Evolutionary conservation across 2,888 invertebrate genomes (phyloP).

Genomic region (Atrina japonica): DNA sequence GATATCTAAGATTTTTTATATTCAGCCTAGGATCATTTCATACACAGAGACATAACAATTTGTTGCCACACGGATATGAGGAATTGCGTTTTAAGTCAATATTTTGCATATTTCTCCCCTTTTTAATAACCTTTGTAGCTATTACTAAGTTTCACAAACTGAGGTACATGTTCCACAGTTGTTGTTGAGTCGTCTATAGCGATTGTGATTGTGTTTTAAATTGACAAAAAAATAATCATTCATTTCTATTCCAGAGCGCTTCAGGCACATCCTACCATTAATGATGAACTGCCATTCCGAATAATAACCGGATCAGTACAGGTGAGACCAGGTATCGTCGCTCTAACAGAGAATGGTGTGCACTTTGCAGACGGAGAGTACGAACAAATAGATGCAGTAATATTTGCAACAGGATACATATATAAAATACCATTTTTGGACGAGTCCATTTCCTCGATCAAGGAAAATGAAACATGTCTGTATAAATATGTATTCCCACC

Average conservation of each 20-base stretch:
- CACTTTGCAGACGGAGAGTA: slow-evolving; percentile 74
- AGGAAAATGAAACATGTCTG: slow-evolving; percentile 76
- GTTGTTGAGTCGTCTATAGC: no score
- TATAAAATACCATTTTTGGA: slow-evolving; percentile 78
- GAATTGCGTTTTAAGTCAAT: no score
- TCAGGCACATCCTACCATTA: slow-evolving; percentile 79
- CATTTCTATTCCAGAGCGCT: slow-evolving; percentile 61
- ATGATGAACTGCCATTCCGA: slow-evolving; percentile 81
- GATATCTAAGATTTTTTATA: no score
- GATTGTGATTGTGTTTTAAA: no score
- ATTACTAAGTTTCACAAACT: no score
- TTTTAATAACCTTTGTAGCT: no score
- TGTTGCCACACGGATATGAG: no score
- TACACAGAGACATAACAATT: no score
- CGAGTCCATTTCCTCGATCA: slow-evolving; percentile 59
- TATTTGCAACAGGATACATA: slow-evolving; percentile 81
- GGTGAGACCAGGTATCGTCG: slow-evolving; percentile 73
- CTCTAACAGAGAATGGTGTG: slow-evolving; percentile 68
- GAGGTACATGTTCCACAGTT: no score
- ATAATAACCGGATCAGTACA: slow-evolving; percentile 79
- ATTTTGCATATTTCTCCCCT: no score
- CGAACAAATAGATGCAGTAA: slow-evolving; percentile 76
- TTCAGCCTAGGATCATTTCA: no score
- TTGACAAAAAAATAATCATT: no score
- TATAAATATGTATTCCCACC: slow-evolving; percentile 81